Evolutionary conservation across 2,888 invertebrate species (phyloP).

Genomic region (Phrixothrix hirtus): DNA sequence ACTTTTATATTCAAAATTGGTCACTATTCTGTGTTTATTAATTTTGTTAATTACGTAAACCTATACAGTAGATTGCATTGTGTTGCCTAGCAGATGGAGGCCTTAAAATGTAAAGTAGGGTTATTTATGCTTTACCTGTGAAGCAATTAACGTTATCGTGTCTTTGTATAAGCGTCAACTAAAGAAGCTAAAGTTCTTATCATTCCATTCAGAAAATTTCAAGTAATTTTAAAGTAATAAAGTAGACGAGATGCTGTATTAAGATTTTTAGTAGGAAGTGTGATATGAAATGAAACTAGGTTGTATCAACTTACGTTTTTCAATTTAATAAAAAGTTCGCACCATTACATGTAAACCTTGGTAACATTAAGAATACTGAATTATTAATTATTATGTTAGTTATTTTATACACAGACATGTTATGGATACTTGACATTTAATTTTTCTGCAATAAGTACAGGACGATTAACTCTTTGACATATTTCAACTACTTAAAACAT

Average conservation of each 20-base stretch:
- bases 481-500: constrained; percentile 33
- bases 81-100: constrained; percentile 4
- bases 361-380: constrained; percentile 57
- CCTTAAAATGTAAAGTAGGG: constrained; percentile 11
- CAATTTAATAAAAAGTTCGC: constrained; percentile 50
- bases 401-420: constrained; percentile 43
- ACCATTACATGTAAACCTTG: constrained; percentile 41
- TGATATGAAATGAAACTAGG: constrained; percentile 33
- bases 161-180: constrained; percentile 22
- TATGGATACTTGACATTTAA: constrained; percentile 43
- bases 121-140: constrained; percentile 23
- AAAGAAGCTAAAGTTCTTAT: constrained; percentile 23
- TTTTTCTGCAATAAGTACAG: constrained; percentile 36
- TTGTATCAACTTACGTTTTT: constrained; percentile 38
- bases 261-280: constrained; percentile 18
- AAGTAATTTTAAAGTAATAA: constrained; percentile 27
- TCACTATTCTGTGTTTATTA: neutral
- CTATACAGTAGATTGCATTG: constrained; percentile 5
- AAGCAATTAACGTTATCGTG: constrained; percentile 26
- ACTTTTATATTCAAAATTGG: no score
- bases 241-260: constrained; percentile 17
- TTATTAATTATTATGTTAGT: constrained; percentile 47
- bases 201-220: constrained; percentile 18
- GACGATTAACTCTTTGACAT: constrained; percentile 34
- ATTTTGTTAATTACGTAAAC: neutral